Evolutionary conservation across 2,888 invertebrate genomes (phyloP).

Genomic region (Labia minor): DNA sequence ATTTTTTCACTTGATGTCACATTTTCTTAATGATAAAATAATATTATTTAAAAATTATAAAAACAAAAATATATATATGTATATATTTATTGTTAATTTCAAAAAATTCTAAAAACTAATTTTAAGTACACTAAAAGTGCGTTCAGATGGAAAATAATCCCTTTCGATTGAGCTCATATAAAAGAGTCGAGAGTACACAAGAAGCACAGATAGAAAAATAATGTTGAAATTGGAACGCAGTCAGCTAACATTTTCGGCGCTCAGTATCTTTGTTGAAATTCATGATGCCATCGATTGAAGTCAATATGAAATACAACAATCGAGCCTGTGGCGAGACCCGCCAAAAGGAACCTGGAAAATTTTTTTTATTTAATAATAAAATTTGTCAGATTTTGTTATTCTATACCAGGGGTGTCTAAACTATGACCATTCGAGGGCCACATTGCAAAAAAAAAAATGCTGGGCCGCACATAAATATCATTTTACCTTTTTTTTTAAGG

Average conservation of each 20-base stretch:
- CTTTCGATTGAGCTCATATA: neutral
- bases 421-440: too few relatives aligned
- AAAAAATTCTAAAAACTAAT: neutral
- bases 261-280: conserved; percentile 89
- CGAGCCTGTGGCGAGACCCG: conserved; percentile 93
- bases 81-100: neutral
- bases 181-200: neutral
- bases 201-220: conserved; percentile 1
- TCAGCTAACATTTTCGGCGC: neutral
- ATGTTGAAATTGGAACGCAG: neutral
- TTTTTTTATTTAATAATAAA: conserved; percentile 25
- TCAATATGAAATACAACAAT: conserved; percentile 99
- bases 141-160: neutral
- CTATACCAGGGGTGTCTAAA: too few relatives aligned
- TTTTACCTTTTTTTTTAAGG: too few relatives aligned
- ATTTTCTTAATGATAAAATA: neutral
- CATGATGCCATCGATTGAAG: conserved; percentile 97
- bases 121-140: conserved; percentile 2
- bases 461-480: too few relatives aligned
- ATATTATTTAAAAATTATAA: neutral
- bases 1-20: neutral
- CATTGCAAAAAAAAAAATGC: too few relatives aligned
- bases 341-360: conserved; percentile 84
- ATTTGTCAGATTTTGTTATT: too few relatives aligned
- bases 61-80: neutral